Evolutionary conservation across 64 coral and sea anemone species (phyloP).

Genomic region (Montipora foliosa): DNA sequence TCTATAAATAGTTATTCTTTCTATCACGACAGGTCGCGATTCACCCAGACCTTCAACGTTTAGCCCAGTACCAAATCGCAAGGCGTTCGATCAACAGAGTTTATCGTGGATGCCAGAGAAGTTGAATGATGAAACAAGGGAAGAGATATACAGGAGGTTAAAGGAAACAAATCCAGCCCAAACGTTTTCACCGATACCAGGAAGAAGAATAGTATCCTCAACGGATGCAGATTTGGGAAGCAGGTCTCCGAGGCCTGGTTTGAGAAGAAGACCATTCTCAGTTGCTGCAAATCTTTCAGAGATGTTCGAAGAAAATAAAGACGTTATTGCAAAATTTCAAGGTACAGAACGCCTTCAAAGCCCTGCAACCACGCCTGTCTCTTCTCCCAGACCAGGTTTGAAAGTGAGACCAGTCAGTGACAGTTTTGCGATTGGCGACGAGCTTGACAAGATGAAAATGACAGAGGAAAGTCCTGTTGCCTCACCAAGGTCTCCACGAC

Average conservation of each 20-base stretch:
- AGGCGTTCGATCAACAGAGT: neutral
- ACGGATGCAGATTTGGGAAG: neutral
- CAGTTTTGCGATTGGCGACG: neutral
- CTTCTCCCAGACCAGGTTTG: neutral
- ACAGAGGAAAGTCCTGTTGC: neutral
- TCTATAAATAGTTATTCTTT: neutral
- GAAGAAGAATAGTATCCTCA: neutral
- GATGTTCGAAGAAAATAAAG: neutral
- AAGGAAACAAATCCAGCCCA: conserved; percentile 5
- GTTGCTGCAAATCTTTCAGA: conserved; percentile 1
- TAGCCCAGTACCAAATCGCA: conserved; percentile 10
- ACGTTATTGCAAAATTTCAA: neutral
- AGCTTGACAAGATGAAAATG: neutral
- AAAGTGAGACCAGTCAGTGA: neutral
- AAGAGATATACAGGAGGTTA: neutral
- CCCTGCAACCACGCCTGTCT: neutral
- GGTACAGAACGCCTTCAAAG: neutral
- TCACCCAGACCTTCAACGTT: neutral
- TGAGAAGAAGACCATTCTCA: conserved; percentile 6
- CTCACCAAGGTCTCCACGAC: neutral
- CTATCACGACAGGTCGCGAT: neutral
- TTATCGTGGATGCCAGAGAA: neutral
- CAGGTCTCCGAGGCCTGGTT: conserved; percentile 4
- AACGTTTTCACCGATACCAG: neutral
- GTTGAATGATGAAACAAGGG: neutral